Conservation (phyloP, 2,797 vertebrate species). For the Catharus ustulatus region DNA sequence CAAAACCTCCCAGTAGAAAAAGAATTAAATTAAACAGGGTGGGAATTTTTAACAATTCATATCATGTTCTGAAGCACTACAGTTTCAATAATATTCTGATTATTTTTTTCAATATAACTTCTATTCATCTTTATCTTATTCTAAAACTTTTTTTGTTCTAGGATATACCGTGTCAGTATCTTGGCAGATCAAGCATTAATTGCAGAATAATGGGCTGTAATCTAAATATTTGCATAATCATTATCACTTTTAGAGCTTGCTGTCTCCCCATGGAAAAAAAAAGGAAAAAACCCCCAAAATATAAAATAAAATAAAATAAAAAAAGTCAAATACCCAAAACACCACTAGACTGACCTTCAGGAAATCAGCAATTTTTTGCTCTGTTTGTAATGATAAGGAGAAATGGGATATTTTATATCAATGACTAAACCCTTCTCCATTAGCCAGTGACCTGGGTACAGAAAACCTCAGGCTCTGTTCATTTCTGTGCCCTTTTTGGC, state of each 20-base stretch:
- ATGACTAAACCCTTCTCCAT: background rate
- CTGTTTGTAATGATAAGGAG: background rate
- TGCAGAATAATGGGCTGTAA: background rate
- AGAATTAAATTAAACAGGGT: background rate
- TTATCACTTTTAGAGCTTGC: no score
- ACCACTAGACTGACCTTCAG: background rate
- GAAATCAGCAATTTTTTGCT: background rate
- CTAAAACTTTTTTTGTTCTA: background rate
- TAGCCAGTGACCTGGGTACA: background rate
- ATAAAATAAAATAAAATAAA: background rate
- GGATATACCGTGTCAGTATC: background rate
- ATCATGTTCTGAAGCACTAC: background rate
- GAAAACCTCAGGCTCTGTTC: background rate
- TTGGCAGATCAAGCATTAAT: background rate
- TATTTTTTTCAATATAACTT: background rate
- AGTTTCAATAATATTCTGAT: background rate
- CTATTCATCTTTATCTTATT: background rate
- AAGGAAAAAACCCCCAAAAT: accelerated
- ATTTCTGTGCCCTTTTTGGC: background rate
- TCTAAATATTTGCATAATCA: background rate
- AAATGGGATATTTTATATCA: background rate
- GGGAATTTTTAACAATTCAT: background rate
- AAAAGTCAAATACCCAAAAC: background rate
- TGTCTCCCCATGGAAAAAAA: background rate
- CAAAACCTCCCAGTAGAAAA: background rate